A percentile compares a stretch with the other conserved stretches of the same genome.
Conservation (phyloP, 2,113 vertebrate species). For the Hippolais icterina region DNA sequence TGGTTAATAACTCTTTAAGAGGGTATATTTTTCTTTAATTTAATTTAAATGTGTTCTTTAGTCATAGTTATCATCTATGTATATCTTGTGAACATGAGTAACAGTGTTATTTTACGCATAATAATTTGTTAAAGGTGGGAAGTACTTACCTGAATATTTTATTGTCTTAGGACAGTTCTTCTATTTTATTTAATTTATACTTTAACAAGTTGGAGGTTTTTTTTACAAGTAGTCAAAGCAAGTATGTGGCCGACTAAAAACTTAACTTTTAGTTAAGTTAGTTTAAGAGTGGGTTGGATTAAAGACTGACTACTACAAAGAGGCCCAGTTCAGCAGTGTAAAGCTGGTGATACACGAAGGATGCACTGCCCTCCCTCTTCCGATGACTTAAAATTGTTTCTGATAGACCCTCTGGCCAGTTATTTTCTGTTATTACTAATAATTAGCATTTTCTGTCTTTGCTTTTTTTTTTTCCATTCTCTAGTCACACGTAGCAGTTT, state of each 20-base stretch:
- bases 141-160: neutral
- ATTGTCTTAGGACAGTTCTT: neutral
- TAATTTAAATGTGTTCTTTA: neutral
- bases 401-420: neutral
- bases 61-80: neutral
- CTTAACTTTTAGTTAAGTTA: neutral
- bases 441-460: neutral
- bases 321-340: neutral
- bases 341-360: neutral
- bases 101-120: neutral
- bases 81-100: neutral
- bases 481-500: neutral
- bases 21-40: neutral
- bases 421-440: neutral
- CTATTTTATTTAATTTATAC: neutral
- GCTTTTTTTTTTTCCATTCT: neutral
- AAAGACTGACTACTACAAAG: neutral
- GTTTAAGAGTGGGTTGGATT: neutral
- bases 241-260: neutral
- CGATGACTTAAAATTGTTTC: neutral
- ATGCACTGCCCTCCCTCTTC: fast-evolving
- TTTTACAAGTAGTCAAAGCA: neutral
- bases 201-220: neutral
- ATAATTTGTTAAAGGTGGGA: neutral
- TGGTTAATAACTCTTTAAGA: neutral